phyloP scores from a whole-genome alignment of 2,113 vertebrate species.

The Entelurus aequoreus region DNA sequence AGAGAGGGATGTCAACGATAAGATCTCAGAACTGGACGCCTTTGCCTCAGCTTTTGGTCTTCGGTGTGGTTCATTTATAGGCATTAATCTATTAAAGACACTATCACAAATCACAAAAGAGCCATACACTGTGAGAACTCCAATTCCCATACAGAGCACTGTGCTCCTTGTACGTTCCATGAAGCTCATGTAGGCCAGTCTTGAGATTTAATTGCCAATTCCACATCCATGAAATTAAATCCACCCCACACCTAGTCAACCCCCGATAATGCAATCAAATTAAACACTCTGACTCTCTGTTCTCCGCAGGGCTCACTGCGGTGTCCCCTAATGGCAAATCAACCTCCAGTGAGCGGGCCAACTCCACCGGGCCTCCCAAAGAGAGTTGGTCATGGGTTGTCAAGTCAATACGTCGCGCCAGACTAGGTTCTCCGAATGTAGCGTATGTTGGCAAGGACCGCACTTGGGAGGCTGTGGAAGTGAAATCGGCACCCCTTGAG shows the following conservation, averaged over 20 bases:
- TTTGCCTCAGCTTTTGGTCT: background rate
- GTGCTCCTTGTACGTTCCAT: constrained; percentile 13
- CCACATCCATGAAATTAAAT: constrained; percentile 53
- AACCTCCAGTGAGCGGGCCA: constrained; percentile 35
- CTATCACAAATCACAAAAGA: background rate
- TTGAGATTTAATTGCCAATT: constrained; percentile 56
- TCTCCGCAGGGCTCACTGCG: constrained; percentile 49
- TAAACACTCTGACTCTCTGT: constrained; percentile 56
- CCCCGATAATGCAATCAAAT: constrained; percentile 14
- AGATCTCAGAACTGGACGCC: background rate
- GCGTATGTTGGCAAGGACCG: constrained; percentile 22
- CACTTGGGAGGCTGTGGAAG: constrained; percentile 64
- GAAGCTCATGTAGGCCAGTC: constrained; percentile 20
- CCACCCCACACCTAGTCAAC: constrained; percentile 15
- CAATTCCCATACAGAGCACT: constrained; percentile 2
- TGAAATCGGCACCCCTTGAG: constrained; percentile 66
- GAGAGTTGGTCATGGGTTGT: constrained; percentile 39
- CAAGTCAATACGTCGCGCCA: constrained; percentile 49
- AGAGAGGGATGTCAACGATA: too few relatives aligned
- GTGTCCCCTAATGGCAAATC: constrained; percentile 33
- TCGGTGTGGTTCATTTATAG: background rate
- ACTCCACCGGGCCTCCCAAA: constrained; percentile 36
- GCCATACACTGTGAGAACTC: background rate
- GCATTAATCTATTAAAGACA: background rate
- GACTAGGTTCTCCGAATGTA: constrained; percentile 18